Percentiles rank a stretch among this genome's conserved stretches.
Conservation (phyloP, 92 coral and sea anemone species). For the Epizoanthus ramosus region DNA sequence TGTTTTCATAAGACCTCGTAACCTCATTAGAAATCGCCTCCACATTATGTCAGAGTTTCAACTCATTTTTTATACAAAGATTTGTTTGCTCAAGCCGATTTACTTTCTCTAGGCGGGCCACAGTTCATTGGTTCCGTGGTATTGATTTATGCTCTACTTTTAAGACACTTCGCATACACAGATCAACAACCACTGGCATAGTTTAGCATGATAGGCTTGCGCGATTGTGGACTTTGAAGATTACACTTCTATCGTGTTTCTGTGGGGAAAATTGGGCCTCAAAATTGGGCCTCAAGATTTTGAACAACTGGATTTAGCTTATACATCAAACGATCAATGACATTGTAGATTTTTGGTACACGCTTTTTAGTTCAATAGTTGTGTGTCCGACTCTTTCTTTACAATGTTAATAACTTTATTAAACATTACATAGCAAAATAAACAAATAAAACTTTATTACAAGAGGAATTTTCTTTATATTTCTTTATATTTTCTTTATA, state of each 20-base stretch:
- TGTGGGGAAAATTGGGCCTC: background rate
- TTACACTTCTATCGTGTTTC: background rate
- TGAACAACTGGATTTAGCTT: background rate
- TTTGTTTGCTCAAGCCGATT: slow-evolving; percentile 29
- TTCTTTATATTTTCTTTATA: too few species aligned
- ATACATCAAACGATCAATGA: too few species aligned
- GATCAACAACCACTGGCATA: background rate
- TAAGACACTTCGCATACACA: background rate
- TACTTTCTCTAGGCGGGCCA: slow-evolving; percentile 6
- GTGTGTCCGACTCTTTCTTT: too few species aligned
- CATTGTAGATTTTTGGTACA: too few species aligned
- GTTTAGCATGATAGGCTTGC: background rate
- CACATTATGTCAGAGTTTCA: background rate
- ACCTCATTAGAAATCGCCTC: slow-evolving; percentile 13
- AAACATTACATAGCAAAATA: too few species aligned
- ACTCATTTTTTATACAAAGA: slow-evolving; percentile 8
- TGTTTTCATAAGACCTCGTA: too few species aligned
- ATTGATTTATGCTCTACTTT: slow-evolving; percentile 23
- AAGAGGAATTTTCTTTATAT: too few species aligned
- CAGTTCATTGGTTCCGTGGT: slow-evolving; percentile 1
- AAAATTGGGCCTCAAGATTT: background rate
- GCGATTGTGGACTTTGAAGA: background rate
- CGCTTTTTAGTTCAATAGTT: too few species aligned
- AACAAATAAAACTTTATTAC: too few species aligned
- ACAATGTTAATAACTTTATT: too few species aligned